phyloP scores from a whole-genome alignment of 2,888 invertebrate species.

The Leptogaster cylindrica region DNA sequence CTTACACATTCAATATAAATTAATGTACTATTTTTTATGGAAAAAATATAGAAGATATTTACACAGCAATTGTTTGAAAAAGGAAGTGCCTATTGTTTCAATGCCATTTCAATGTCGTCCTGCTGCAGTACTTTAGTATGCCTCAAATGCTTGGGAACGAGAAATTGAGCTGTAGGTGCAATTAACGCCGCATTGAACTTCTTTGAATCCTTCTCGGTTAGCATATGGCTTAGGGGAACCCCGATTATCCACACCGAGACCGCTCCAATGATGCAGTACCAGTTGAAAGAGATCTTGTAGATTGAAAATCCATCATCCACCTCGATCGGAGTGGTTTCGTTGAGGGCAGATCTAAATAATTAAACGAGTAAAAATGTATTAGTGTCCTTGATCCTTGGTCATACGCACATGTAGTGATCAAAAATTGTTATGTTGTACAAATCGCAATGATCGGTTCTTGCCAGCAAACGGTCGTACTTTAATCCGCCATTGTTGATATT shows the following conservation, averaged over 20 bases:
- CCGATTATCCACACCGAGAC: constrained; percentile 64
- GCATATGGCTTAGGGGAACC: constrained; percentile 65
- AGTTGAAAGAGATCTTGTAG: constrained; percentile 68
- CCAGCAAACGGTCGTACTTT: constrained; percentile 54
- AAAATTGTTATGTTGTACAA: constrained; percentile 49
- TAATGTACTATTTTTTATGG: no score
- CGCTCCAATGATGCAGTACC: constrained; percentile 66
- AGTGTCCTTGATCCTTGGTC: background rate
- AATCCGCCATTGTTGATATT: constrained; percentile 53
- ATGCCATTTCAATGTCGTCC: constrained; percentile 17
- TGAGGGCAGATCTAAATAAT: background rate
- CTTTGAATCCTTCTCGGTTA: constrained; percentile 55
- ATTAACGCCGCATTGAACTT: constrained; percentile 55
- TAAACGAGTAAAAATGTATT: background rate
- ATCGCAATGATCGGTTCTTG: constrained; percentile 54
- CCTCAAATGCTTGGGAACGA: constrained; percentile 41
- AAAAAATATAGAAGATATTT: no score
- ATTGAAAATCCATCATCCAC: constrained; percentile 58
- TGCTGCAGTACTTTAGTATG: constrained; percentile 25
- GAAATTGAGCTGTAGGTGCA: constrained; percentile 52
- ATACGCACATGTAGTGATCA: background rate
- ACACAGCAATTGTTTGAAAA: no score
- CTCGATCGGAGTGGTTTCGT: constrained; percentile 49
- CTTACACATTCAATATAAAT: no score
- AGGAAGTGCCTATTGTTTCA: no score